Conservation (phyloP, 2,797 vertebrate species). For the Syngnathus rostellatus region DNA sequence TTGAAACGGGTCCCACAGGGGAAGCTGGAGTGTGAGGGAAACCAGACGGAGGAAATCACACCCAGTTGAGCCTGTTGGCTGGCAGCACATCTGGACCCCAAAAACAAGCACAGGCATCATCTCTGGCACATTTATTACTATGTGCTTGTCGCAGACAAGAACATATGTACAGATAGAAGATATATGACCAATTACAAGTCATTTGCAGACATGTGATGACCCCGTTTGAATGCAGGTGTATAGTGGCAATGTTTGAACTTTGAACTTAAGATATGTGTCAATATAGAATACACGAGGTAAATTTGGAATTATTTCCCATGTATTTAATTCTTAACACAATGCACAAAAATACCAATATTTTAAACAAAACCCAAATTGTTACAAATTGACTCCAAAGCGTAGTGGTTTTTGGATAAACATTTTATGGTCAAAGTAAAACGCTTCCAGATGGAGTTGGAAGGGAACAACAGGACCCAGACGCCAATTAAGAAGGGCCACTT, state of each 20-base stretch:
- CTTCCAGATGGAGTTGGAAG: constrained; percentile 56
- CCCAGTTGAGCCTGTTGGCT: constrained; percentile 55
- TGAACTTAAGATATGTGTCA: neutral
- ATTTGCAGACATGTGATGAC: neutral
- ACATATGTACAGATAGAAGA: constrained; percentile 14
- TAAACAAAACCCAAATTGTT: constrained; percentile 3
- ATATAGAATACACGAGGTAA: neutral
- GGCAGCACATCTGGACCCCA: constrained; percentile 40
- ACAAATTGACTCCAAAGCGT: constrained; percentile 15
- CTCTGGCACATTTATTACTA: constrained; percentile 19
- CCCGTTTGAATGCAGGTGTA: neutral
- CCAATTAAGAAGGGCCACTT: constrained; percentile 36
- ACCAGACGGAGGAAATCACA: constrained; percentile 69
- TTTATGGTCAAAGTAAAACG: constrained; percentile 39
- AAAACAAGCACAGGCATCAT: constrained; percentile 15
- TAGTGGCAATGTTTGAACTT: neutral
- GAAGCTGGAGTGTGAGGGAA: constrained; percentile 68
- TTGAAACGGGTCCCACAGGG: constrained; percentile 66
- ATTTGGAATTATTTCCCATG: neutral
- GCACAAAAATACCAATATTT: neutral
- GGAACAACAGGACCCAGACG: constrained; percentile 39
- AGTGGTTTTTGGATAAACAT: constrained; percentile 27
- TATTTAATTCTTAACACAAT: constrained; percentile 1
- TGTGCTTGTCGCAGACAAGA: constrained; percentile 30
- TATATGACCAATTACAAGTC: neutral